phyloP scores from a whole-genome alignment of 1,140 invertebrate genomes.

The Nephotettix cincticeps region DNA sequence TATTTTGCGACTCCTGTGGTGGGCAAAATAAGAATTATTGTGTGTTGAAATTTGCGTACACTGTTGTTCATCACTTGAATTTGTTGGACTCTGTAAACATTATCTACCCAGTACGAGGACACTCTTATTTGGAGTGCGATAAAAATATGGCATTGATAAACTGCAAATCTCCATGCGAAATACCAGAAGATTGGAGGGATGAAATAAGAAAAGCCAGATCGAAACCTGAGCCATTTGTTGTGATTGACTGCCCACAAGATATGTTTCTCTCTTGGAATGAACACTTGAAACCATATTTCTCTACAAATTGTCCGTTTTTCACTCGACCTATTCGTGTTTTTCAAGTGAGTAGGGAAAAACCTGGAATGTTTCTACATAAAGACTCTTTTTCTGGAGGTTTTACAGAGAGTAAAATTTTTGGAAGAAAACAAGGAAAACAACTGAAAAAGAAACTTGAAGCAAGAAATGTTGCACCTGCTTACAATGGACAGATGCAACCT shows the following conservation, averaged over 20 bases:
- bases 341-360: slow-evolving; percentile 5
- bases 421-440: slow-evolving; percentile 16
- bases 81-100: slow-evolving; percentile 20
- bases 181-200: slow-evolving; percentile 27
- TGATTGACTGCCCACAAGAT: slow-evolving; percentile 24
- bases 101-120: slow-evolving; percentile 31
- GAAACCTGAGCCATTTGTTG: slow-evolving; percentile 36
- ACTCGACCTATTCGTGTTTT: not conserved
- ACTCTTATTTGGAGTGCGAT: slow-evolving; percentile 33
- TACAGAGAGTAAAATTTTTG: not conserved
- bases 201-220: slow-evolving; percentile 27
- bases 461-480: not conserved
- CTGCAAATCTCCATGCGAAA: slow-evolving; percentile 22
- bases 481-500: not conserved
- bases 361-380: slow-evolving; percentile 13
- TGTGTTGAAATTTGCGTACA: slow-evolving; percentile 32
- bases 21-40: slow-evolving; percentile 18
- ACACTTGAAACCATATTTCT: not conserved
- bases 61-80: slow-evolving; percentile 32
- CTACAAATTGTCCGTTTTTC: not conserved
- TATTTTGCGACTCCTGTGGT: slow-evolving; percentile 17
- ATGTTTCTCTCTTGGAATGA: slow-evolving; percentile 29
- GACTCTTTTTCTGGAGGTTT: slow-evolving; percentile 11
- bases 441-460: not conserved
- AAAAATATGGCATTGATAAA: slow-evolving; percentile 32